Percentiles rank a stretch among this genome's conserved stretches.
Conservation (phyloP, 2,797 vertebrate species). For the Rhynchonycteris naso region DNA sequence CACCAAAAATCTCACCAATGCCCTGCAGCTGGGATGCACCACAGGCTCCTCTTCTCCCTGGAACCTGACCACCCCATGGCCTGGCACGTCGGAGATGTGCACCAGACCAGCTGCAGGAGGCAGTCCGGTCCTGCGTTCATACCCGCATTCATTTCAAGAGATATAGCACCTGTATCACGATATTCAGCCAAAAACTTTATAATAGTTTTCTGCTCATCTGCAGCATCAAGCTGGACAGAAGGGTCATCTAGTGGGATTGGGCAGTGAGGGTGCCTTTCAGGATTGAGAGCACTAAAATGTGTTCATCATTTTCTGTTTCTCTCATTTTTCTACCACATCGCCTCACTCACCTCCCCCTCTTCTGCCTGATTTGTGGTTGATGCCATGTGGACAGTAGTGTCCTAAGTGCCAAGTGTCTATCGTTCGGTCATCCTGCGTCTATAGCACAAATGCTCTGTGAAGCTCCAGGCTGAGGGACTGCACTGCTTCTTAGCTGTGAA, state of each 20-base stretch:
- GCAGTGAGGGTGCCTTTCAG: neutral
- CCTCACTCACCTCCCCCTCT: neutral
- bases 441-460: no score
- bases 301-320: neutral
- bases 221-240: neutral
- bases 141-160: neutral
- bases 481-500: neutral
- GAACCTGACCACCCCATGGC: no score
- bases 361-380: neutral
- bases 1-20: no score
- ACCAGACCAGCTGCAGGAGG: neutral
- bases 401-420: neutral
- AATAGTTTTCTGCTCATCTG: neutral
- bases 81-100: no score
- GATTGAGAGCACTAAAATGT: neutral
- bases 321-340: neutral
- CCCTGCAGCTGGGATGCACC: no score
- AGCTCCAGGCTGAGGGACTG: neutral
- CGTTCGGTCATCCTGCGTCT: neutral
- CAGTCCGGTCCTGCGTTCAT: neutral
- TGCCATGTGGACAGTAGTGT: rapidly evolving
- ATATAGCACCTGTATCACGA: neutral
- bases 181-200: neutral
- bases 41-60: no score
- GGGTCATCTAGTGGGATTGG: neutral